Conservation (phyloP, 2,888 invertebrate genomes). For the Hedychridium roseum region DNA sequence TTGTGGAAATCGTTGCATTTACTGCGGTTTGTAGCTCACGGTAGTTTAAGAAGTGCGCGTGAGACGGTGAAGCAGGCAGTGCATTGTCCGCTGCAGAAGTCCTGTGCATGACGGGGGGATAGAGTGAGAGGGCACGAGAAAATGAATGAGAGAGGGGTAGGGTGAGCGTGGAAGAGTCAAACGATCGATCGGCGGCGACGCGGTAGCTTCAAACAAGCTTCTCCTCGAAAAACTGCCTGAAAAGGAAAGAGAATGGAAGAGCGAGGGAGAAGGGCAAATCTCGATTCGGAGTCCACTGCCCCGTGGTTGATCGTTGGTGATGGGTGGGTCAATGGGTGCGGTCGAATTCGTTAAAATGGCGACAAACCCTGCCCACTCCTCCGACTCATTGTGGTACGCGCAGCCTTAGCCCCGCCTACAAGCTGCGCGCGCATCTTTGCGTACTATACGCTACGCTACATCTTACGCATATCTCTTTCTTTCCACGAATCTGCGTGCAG, state of each 20-base stretch:
- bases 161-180: slow-evolving; percentile 8
- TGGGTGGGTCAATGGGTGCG: slow-evolving; percentile 24
- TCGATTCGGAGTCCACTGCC: slow-evolving; percentile 5
- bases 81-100: too few species aligned
- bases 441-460: too few species aligned
- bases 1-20: too few species aligned
- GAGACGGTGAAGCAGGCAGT: too few species aligned
- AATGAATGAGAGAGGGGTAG: neutral
- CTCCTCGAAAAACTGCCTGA: slow-evolving; percentile 17
- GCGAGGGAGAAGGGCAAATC: neutral
- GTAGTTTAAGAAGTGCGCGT: too few species aligned
- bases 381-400: slow-evolving; percentile 25
- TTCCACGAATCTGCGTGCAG: too few species aligned
- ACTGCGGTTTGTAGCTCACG: too few species aligned
- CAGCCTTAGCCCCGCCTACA: slow-evolving; percentile 28
- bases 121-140: slow-evolving; percentile 1
- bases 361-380: slow-evolving; percentile 14
- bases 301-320: slow-evolving; percentile 27
- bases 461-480: too few species aligned
- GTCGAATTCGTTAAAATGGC: slow-evolving; percentile 31
- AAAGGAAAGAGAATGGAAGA: neutral
- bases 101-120: too few species aligned
- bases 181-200: slow-evolving; percentile 37
- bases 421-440: slow-evolving; percentile 28
- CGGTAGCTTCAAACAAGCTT: slow-evolving; percentile 20